phyloP scores from a whole-genome alignment of 2,113 vertebrate genomes.

The Notothenia coriiceps region DNA sequence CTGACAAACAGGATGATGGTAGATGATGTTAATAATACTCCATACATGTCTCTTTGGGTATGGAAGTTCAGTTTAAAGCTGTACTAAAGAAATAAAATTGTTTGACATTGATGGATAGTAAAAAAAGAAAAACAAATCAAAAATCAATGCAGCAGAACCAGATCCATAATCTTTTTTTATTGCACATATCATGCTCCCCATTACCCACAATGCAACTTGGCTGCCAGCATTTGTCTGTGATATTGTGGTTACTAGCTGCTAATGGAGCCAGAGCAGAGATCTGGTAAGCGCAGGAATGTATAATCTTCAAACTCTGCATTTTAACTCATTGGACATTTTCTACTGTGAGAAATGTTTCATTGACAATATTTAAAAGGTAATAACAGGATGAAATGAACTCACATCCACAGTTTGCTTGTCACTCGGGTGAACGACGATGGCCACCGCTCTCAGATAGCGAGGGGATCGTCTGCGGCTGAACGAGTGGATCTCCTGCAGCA shows the following conservation, averaged over 20 bases:
- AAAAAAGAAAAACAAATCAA: not conserved
- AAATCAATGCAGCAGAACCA: not conserved
- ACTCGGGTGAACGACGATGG: conserved; percentile 83
- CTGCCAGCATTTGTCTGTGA: not conserved
- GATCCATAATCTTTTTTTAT: not conserved
- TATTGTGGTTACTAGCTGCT: not conserved
- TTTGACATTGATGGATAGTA: not conserved
- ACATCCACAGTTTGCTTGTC: conserved; percentile 71
- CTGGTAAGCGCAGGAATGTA: too few relatives aligned
- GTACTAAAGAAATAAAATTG: not conserved
- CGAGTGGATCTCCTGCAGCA: conserved; percentile 81
- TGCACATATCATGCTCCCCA: not conserved
- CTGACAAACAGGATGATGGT: conserved; percentile 37
- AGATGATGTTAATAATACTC: not conserved
- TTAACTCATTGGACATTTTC: not conserved
- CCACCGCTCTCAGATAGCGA: conserved; percentile 82
- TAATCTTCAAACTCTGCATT: not conserved
- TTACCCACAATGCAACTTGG: not conserved
- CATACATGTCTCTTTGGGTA: not conserved
- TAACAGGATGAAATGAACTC: conserved; percentile 15
- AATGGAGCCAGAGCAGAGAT: too few relatives aligned
- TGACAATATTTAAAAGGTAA: too few relatives aligned
- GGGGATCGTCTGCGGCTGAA: conserved; percentile 73
- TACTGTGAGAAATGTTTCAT: too few relatives aligned
- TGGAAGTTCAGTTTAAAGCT: not conserved